Evolutionary conservation across 2,797 vertebrate species (phyloP).

Genomic region (Zalophus californianus): DNA sequence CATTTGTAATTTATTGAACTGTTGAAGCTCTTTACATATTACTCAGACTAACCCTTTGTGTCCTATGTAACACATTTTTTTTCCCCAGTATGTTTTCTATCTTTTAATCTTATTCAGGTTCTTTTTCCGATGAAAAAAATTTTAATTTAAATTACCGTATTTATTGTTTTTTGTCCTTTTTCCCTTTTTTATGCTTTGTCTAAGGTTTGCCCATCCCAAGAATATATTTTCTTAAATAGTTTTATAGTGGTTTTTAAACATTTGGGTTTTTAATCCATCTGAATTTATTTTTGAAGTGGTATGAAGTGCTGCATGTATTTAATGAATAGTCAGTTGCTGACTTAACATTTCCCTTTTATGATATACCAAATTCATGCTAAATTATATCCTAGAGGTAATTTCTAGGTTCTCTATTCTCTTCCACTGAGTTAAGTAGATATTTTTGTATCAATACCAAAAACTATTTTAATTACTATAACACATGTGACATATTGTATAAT

Average conservation of each 20-base stretch:
- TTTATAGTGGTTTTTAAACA: neutral
- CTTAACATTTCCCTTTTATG: conserved; percentile 40
- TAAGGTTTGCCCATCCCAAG: neutral
- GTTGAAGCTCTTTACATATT: neutral
- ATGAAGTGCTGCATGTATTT: neutral
- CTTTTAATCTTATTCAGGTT: neutral
- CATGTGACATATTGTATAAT: neutral
- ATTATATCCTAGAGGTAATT: neutral
- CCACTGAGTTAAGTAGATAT: neutral
- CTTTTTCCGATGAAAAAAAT: neutral
- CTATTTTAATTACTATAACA: neutral
- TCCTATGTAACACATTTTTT: neutral
- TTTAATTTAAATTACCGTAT: neutral
- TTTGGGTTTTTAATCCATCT: neutral
- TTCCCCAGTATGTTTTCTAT: neutral
- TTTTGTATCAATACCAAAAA: neutral
- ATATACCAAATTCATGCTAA: neutral
- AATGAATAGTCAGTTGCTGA: neutral
- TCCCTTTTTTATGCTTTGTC: neutral
- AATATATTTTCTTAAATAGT: neutral
- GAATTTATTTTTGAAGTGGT: conserved; percentile 35
- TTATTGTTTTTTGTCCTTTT: neutral
- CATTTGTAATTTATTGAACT: conserved; percentile 15
- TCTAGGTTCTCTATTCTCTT: neutral
- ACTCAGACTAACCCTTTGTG: neutral